Evolutionary conservation across 2,888 invertebrate species (phyloP), one percentile per base, ranked within the genome.

Genomic region (Exocentrus adspersus): DNA sequence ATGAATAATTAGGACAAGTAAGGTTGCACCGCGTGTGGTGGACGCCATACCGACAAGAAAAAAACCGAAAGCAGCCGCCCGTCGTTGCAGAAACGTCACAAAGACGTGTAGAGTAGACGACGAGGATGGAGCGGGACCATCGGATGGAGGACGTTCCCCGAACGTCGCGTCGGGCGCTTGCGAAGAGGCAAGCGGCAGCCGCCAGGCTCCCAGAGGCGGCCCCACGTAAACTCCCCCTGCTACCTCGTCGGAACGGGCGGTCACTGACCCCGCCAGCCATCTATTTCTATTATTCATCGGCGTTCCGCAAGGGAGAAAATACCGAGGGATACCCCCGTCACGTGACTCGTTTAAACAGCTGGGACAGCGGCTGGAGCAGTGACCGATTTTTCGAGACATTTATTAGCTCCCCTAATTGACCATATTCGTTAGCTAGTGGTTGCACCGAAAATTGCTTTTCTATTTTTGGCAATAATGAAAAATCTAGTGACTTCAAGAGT

Each of bases 191-290:
- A 28, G 30, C 10, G 48, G 48, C 24, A 12, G 43, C 51, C 16
- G 21, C 10, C 37, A 50, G 21, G 48, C 61, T 61, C 58, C 61
- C 53, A 57, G 53, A 37, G 50, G 53, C 63, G 65, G 61, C 65
- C 65, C 65, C 65, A 65, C 65, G 65, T 65, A 60, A 65, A 65
- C 61, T 61, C 60, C 42, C 52, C n/a, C n/a, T 17, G 48, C 62
- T 52, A 19, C 46, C 60, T 52, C 24, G 57, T 41, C 28, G 19
- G 24, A 51, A 30, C 16, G 14, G 14, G 51, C 51, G 65, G 61
- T 65, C 65, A 61, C 46, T 65, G 61, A 65, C 58, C 65, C 61
- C 42, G 10, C 58, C 50, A 52, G 14, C 50, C 20, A 30, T 30
- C 56, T 28, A 24, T 54, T 19, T 42, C 14, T 19, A 45, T 19